These are phyloP conservation scores for Hirtodrosophila confusa DNA, from an alignment of 2,888 invertebrate genomes.

Conservation along the genomic window DNA sequence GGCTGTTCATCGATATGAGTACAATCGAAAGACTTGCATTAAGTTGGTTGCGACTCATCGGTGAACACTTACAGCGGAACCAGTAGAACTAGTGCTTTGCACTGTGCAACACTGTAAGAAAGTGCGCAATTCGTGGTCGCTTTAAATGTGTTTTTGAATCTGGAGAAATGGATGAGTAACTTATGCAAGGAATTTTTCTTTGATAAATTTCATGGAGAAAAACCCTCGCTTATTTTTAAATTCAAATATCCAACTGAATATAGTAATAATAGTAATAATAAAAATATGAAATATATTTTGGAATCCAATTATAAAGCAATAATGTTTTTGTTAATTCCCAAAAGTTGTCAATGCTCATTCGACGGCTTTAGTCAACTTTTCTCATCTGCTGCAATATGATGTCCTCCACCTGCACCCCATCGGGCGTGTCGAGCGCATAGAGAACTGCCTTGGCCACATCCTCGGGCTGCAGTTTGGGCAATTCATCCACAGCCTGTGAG, in stretches of 20 bases:
- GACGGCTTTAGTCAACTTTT: conserved; percentile 39
- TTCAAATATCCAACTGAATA: too few species aligned
- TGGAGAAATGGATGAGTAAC: too few species aligned
- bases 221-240: too few species aligned
- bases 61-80: conserved; percentile 1
- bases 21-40: not conserved
- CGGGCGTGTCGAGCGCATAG: conserved; percentile 87
- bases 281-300: too few species aligned
- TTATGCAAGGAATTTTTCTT: too few species aligned
- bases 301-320: too few species aligned
- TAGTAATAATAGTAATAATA: too few species aligned
- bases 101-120: conserved; percentile 18
- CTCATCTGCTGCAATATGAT: conserved; percentile 82
- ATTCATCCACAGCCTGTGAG: conserved; percentile 78
- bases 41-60: conserved; percentile 11
- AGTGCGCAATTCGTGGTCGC: not conserved
- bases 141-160: conserved; percentile 1
- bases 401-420: conserved; percentile 86
- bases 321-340: not conserved
- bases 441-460: conserved; percentile 88
- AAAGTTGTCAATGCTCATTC: not conserved
- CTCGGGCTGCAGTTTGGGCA: conserved; percentile 85
- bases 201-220: too few species aligned
- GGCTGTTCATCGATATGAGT: too few species aligned
- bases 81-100: not conserved